phyloP scores from a whole-genome alignment of 2,888 invertebrate species.

The Ctena decussata region DNA sequence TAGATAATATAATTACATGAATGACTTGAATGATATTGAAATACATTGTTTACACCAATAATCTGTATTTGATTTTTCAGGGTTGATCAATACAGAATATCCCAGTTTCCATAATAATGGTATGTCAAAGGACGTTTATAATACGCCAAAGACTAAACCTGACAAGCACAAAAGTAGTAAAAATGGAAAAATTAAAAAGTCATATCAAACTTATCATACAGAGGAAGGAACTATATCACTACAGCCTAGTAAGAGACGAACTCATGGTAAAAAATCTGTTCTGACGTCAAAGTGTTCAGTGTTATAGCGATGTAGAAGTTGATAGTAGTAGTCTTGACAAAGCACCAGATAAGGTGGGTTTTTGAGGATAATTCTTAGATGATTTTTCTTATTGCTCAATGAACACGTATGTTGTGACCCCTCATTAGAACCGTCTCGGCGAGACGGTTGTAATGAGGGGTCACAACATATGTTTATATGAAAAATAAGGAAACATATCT shows the following conservation, averaged over 20 bases:
- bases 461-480: too few relatives aligned
- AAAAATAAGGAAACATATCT: too few relatives aligned
- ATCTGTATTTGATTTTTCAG: too few relatives aligned
- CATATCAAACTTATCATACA: conserved; percentile 47
- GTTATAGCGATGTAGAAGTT: conserved; percentile 70
- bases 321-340: background rate
- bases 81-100: conserved; percentile 63
- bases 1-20: too few relatives aligned
- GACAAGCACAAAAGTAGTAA: conserved; percentile 72
- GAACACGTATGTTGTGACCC: too few relatives aligned
- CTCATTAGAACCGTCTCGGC: too few relatives aligned
- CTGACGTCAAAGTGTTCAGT: conserved; percentile 76
- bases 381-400: too few relatives aligned
- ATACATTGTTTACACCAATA: too few relatives aligned
- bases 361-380: too few relatives aligned
- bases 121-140: conserved; percentile 52
- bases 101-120: conserved; percentile 57
- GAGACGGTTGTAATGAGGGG: too few relatives aligned
- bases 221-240: conserved; percentile 79
- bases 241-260: conserved; percentile 82
- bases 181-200: conserved; percentile 64
- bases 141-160: conserved; percentile 59
- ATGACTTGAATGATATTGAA: too few relatives aligned
- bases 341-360: background rate
- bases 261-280: conserved; percentile 82